phyloP scores from a whole-genome alignment of 2,888 invertebrate species.

The Spatulosminthurus flaviceps region DNA sequence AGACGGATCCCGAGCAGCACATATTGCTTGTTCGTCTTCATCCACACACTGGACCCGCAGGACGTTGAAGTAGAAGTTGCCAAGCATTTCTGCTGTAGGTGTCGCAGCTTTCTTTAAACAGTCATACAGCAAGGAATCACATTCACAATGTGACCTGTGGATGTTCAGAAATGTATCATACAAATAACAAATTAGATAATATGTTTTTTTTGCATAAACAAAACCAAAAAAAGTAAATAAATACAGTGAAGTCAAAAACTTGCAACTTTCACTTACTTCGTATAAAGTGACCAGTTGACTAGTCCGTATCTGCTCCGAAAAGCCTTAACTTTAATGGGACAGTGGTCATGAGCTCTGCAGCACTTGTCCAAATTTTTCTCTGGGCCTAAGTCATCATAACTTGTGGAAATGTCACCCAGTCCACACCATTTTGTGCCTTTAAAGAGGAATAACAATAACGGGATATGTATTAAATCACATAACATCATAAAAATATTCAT shows the following conservation, averaged over 20 bases:
- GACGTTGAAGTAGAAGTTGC: constrained; percentile 85
- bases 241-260: too few relatives aligned
- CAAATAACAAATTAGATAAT: too few relatives aligned
- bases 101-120: constrained; percentile 81
- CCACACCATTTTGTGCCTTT: constrained; percentile 93
- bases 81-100: constrained; percentile 79
- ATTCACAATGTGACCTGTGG: constrained; percentile 82
- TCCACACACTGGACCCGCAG: constrained; percentile 79
- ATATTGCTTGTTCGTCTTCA: constrained; percentile 66
- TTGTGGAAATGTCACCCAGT: constrained; percentile 84
- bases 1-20: constrained; percentile 50
- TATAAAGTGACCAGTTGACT: constrained; percentile 83
- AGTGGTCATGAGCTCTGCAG: constrained; percentile 89
- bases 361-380: constrained; percentile 79
- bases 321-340: constrained; percentile 81
- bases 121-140: constrained; percentile 82
- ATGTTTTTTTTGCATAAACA: too few relatives aligned
- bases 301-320: constrained; percentile 80
- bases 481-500: too few relatives aligned
- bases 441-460: background rate
- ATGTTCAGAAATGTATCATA: too few relatives aligned
- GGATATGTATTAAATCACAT: background rate
- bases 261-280: constrained; percentile 73
- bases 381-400: constrained; percentile 84
- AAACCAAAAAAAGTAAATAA: too few relatives aligned